Evolutionary conservation across 53 echinoderm and acorn worm genomes (phyloP).

Genomic region (Patiria pectinifera): DNA sequence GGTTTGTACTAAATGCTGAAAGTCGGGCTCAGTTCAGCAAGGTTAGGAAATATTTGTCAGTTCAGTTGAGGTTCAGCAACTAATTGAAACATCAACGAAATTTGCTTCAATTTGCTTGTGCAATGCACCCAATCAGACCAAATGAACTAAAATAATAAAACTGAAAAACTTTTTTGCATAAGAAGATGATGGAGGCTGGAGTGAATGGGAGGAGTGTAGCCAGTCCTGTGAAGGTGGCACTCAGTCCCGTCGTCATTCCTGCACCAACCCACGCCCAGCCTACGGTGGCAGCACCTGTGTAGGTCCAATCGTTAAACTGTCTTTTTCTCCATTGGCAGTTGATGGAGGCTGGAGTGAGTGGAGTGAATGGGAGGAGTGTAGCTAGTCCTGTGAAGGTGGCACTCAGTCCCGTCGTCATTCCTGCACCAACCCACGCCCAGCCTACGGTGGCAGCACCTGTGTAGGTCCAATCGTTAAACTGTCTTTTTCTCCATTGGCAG

Average conservation of each 20-base stretch:
- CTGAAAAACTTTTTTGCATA: too few species aligned
- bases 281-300: conserved; percentile 61
- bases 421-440: conserved; percentile 71
- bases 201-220: conserved; percentile 45
- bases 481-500: too few species aligned
- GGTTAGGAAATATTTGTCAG: too few species aligned
- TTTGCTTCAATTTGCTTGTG: too few species aligned
- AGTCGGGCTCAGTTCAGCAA: not conserved
- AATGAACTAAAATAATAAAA: too few species aligned
- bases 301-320: not conserved
- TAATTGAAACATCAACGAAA: too few species aligned
- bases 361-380: conserved; percentile 55
- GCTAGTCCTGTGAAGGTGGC: conserved; percentile 62
- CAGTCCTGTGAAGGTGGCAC: conserved; percentile 22
- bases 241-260: not conserved
- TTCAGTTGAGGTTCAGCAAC: too few species aligned
- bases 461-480: not conserved
- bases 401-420: conserved; percentile 42
- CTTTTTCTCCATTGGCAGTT: conserved; percentile 22
- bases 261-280: conserved; percentile 68
- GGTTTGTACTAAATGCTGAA: conserved; percentile 12
- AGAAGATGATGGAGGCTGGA: too few species aligned
- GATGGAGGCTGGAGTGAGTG: conserved; percentile 68
- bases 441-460: conserved; percentile 66
- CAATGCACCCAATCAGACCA: too few species aligned